A percentile compares a stretch with the other conserved stretches of the same genome.
Conservation (phyloP, 2,797 vertebrate genomes). For the Rhinatrema bivittatum region DNA sequence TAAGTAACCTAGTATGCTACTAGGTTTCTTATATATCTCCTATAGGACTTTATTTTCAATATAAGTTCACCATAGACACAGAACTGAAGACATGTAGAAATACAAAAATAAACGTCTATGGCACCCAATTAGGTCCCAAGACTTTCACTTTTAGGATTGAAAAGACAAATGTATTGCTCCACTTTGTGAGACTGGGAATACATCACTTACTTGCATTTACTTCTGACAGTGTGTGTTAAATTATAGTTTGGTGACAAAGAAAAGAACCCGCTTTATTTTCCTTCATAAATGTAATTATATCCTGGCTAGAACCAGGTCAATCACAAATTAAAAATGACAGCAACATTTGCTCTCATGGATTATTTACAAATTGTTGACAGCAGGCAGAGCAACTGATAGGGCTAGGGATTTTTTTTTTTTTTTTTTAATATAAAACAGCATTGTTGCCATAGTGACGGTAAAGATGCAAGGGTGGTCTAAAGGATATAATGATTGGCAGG, state of each 20-base stretch:
- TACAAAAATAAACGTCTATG: too few relatives aligned
- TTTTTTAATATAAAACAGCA: constrained; percentile 15
- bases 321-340: constrained; percentile 45
- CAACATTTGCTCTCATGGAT: constrained; percentile 38
- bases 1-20: too few relatives aligned
- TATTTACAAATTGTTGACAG: constrained; percentile 43
- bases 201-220: constrained; percentile 34
- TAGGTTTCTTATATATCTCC: too few relatives aligned
- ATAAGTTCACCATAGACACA: too few relatives aligned
- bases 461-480: constrained; percentile 24
- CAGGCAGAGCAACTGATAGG: constrained; percentile 23
- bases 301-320: constrained; percentile 35
- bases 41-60: too few relatives aligned
- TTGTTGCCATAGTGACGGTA: constrained; percentile 40
- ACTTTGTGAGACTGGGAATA: constrained; percentile 6
- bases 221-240: constrained; percentile 29
- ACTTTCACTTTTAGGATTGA: background rate
- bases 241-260: constrained; percentile 24
- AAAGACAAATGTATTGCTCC: constrained; percentile 1
- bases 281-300: constrained; percentile 46
- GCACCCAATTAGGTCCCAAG: too few relatives aligned
- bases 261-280: constrained; percentile 42
- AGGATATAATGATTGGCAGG: constrained; percentile 26
- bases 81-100: too few relatives aligned
- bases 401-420: constrained; percentile 25